A percentile compares a stretch with the other conserved stretches of the same genome.
phyloP scores from a whole-genome alignment of 2,797 vertebrate genomes.

The Sebastes iracundus region DNA sequence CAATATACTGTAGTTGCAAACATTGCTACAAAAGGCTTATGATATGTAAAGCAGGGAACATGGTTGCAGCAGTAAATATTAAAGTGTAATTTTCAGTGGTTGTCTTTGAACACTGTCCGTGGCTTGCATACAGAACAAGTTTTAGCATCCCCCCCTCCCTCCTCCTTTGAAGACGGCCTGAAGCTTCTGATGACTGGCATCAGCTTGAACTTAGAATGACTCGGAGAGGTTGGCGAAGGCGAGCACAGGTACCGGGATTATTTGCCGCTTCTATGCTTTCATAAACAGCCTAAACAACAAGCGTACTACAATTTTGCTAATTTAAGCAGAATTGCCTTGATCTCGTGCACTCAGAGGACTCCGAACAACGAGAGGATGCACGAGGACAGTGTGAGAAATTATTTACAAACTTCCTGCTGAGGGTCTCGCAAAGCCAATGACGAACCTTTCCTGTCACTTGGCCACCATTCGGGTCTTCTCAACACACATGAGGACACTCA shows the following conservation, averaged over 20 bases:
- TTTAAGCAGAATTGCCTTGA: slow-evolving; percentile 45
- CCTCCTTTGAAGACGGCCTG: slow-evolving; percentile 35
- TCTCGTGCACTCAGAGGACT: slow-evolving; percentile 31
- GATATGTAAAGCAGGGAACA: slow-evolving; percentile 27
- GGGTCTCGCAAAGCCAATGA: slow-evolving; percentile 22
- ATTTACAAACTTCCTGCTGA: slow-evolving; percentile 31
- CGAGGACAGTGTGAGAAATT: slow-evolving; percentile 23
- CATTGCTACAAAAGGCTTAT: slow-evolving; percentile 15
- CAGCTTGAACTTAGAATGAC: slow-evolving; percentile 44
- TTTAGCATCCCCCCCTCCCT: background rate
- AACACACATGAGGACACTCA: background rate
- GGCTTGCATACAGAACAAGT: slow-evolving; percentile 18
- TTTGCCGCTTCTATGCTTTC: slow-evolving; percentile 36
- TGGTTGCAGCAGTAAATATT: slow-evolving; percentile 33
- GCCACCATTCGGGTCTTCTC: background rate
- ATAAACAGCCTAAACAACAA: slow-evolving; percentile 52
- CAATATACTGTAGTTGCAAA: slow-evolving; percentile 4
- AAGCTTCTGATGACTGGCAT: slow-evolving; percentile 47
- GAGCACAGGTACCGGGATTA: slow-evolving; percentile 36
- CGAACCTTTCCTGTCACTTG: slow-evolving; percentile 4
- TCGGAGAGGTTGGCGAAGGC: slow-evolving; percentile 27
- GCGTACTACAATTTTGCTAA: slow-evolving; percentile 33
- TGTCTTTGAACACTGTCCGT: slow-evolving; percentile 30
- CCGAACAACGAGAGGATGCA: slow-evolving; percentile 12
- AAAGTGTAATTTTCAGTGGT: slow-evolving; percentile 12